These are phyloP conservation scores for Cyclargus thomasi DNA, from an alignment of 1,140 invertebrate genomes.

Conservation along the genomic window DNA sequence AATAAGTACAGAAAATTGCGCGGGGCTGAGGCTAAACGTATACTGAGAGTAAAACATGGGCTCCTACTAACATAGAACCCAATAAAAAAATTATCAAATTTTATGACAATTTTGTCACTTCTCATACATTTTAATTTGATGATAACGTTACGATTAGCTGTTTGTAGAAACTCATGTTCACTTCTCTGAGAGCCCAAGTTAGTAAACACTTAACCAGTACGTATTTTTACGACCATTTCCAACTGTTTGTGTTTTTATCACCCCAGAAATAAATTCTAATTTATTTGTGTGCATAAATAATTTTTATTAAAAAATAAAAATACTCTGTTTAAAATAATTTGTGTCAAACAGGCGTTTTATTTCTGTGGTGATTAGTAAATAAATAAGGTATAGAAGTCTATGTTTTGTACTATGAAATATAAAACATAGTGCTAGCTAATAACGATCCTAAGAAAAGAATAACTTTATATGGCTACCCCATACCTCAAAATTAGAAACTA, in stretches of 20 bases:
- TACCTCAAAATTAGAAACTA: slow-evolving; percentile 30
- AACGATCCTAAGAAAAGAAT: slow-evolving; percentile 16
- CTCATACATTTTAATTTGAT: too few relatives aligned
- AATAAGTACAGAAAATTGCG: slow-evolving; percentile 48
- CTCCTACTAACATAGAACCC: not conserved
- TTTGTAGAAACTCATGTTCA: too few relatives aligned
- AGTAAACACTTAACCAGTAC: slow-evolving; percentile 1
- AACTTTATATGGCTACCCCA: not conserved
- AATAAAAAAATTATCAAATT: too few relatives aligned
- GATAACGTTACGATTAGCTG: too few relatives aligned
- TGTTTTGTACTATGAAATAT: slow-evolving; percentile 72
- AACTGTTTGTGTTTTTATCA: slow-evolving; percentile 1
- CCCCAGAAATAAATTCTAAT: slow-evolving; percentile 2
- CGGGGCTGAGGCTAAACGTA: slow-evolving; percentile 23
- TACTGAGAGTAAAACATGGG: not conserved
- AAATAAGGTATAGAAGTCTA: slow-evolving; percentile 55
- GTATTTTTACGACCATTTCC: not conserved
- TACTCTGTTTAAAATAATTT: slow-evolving; percentile 18
- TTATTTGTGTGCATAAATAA: slow-evolving; percentile 3
- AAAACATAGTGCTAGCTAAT: slow-evolving; percentile 49
- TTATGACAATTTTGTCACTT: too few relatives aligned
- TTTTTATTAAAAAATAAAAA: slow-evolving; percentile 21
- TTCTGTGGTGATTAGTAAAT: slow-evolving; percentile 47
- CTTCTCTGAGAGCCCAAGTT: not conserved
- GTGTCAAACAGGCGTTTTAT: slow-evolving; percentile 32